phyloP scores from a whole-genome alignment of 2,113 vertebrate genomes.

The Octodon degus region DNA sequence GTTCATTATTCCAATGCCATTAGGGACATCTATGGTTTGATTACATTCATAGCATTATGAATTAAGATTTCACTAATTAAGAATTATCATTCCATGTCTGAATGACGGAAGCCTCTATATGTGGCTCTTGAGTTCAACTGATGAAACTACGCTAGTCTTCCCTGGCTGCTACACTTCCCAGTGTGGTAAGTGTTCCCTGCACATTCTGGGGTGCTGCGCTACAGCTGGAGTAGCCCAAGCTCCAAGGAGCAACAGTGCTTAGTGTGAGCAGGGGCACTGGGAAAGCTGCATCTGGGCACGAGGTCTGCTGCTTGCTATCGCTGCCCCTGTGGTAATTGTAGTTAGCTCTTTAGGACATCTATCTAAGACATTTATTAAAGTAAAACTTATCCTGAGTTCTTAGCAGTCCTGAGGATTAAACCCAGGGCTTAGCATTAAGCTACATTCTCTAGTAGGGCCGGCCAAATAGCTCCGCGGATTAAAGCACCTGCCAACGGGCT shows the following conservation, averaged over 20 bases:
- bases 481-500: too few species aligned
- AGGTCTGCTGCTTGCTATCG: neutral
- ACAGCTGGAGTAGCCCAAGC: neutral
- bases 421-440: neutral
- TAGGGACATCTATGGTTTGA: neutral
- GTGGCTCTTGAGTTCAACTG: neutral
- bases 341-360: neutral
- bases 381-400: neutral
- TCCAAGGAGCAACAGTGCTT: neutral
- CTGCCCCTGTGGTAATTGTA: neutral
- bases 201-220: neutral
- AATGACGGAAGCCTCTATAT: neutral
- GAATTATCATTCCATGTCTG: constrained; percentile 32
- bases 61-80: constrained; percentile 3
- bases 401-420: neutral
- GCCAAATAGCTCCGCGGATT: too few species aligned
- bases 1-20: constrained; percentile 8
- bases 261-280: neutral
- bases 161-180: neutral
- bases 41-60: constrained; percentile 1
- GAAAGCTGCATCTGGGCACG: neutral
- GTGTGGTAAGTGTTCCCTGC: neutral
- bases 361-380: constrained; percentile 30
- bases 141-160: neutral
- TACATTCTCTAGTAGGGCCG: too few species aligned